Evolutionary conservation across 2,113 vertebrate genomes (phyloP), one percentile per base, ranked within the genome.

Genomic region (Phoxinus phoxinus): DNA sequence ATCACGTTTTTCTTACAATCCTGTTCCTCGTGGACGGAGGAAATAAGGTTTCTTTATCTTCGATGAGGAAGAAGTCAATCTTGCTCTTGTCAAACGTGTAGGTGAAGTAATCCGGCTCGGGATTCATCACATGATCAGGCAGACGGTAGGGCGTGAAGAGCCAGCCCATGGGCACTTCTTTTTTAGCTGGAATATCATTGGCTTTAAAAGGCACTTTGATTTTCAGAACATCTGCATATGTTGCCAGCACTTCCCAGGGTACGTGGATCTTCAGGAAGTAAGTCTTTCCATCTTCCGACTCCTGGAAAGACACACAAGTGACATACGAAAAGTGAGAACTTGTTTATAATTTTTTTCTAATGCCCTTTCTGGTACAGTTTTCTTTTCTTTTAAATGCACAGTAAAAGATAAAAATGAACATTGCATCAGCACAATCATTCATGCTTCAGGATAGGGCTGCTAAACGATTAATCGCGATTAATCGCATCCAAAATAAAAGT

Each of bases 201-300:
- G 93, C 93, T 87, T 92, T 96, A 91, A 99, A 97, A 61, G 98
- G 98, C 91, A 97, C 96, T 91, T 98, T 99, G 83, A 99, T 96
- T 80, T 97, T 97, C 86, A 99, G 88, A 44, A 99, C 94, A 81
- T 99, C 97, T 0, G 98, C 98, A 0, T 99, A 98, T 0, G 95
- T 97, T 89, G 95, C 93, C 87, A 99, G 91, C n/a, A 98, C 96
- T 10, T 98, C 96, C 97, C 97, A 99, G 0, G 98, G 97, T 0
- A 97, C 97, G 0, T 99, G 98, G 86, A 99, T 96, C 94, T 99
- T 99, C 72, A 99, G 91, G 92, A 97, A 99, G 77, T 95, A 99
- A 0, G 96, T 98, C 91, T 93, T 97, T 9, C 96, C 96, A 83
- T 98, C 96, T 86, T 99, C 98, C 0, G 98, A 97, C 67, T 99